phyloP scores from a whole-genome alignment of 2,888 invertebrate genomes.

The Eurytoma californica region DNA sequence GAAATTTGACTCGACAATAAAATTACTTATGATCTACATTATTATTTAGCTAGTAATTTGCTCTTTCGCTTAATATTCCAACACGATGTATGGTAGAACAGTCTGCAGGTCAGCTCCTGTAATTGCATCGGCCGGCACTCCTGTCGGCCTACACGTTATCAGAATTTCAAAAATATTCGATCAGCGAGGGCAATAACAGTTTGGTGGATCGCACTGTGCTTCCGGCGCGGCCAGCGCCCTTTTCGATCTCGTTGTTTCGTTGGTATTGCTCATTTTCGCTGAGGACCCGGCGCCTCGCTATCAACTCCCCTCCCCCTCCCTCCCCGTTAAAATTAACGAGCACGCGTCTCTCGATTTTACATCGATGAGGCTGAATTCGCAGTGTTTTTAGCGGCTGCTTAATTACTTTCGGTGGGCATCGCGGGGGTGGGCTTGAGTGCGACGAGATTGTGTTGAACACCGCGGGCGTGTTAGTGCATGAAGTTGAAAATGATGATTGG shows the following conservation, averaged over 20 bases:
- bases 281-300: no score
- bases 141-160: constrained; percentile 8
- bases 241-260: constrained; percentile 20
- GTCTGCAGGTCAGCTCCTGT: background rate
- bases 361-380: constrained; percentile 17
- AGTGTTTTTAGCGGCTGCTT: background rate
- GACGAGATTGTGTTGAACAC: constrained; percentile 25
- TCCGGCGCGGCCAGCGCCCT: background rate
- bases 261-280: constrained; percentile 50
- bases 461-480: constrained; percentile 14
- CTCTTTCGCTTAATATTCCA: background rate
- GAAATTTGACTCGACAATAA: no score
- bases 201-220: no score
- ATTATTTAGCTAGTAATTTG: no score
- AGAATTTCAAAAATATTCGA: constrained; percentile 41
- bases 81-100: background rate
- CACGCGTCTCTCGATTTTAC: constrained; percentile 30
- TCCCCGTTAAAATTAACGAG: constrained; percentile 43
- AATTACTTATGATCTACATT: no score
- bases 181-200: constrained; percentile 39
- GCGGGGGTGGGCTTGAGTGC: background rate
- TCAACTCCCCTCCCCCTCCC: no score
- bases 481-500: constrained; percentile 22
- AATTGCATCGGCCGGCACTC: background rate
- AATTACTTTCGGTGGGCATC: background rate